Evolutionary conservation across 1,140 invertebrate species (phyloP).

Genomic region (Bombus haemorrhoidalis): DNA sequence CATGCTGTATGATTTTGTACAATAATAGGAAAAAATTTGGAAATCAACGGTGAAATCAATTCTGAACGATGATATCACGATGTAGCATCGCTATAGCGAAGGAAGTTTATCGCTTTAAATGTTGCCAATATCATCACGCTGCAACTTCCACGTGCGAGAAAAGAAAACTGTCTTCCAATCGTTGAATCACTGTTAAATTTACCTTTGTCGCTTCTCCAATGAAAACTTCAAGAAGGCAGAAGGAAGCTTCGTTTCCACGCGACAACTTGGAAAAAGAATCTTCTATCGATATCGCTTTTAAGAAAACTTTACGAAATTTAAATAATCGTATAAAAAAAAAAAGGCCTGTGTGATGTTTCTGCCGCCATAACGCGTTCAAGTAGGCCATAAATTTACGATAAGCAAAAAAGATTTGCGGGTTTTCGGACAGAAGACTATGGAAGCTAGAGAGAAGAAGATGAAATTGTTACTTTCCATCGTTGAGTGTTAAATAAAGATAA

Average conservation of each 20-base stretch:
- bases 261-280: too few relatives aligned
- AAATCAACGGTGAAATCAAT: too few relatives aligned
- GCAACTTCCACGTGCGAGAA: background rate
- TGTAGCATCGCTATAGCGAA: background rate
- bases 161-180: constrained; percentile 12
- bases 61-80: too few relatives aligned
- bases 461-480: background rate
- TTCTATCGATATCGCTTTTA: background rate
- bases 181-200: background rate
- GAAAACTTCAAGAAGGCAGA: background rate
- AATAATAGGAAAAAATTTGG: too few relatives aligned
- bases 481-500: background rate
- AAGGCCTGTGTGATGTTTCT: background rate
- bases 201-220: background rate
- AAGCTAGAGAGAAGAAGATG: constrained; percentile 29
- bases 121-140: constrained; percentile 12
- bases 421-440: constrained; percentile 37
- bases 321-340: background rate
- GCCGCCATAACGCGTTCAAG: constrained; percentile 7
- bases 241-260: background rate
- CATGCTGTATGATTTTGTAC: too few relatives aligned
- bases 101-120: background rate
- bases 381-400: constrained; percentile 14
- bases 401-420: constrained; percentile 18
- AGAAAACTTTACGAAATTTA: background rate